phyloP scores from a whole-genome alignment of 1,140 invertebrate genomes.

The Pteromalus puparum region DNA sequence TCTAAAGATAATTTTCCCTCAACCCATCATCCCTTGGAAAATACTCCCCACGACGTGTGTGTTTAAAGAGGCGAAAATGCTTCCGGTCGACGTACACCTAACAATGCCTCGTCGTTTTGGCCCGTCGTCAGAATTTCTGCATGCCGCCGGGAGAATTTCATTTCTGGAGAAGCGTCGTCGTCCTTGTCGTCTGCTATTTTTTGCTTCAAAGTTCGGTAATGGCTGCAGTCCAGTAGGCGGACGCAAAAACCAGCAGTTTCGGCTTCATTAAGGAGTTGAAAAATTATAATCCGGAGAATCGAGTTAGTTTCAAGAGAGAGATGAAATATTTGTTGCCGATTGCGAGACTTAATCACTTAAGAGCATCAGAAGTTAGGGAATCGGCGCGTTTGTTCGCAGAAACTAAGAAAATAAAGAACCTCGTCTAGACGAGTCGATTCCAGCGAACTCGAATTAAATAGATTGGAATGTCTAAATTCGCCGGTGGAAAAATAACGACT shows the following conservation, averaged over 20 bases:
- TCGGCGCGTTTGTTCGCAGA: background rate
- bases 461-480: conserved; percentile 47
- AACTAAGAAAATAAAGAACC: background rate
- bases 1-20: background rate
- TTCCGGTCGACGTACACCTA: conserved; percentile 44
- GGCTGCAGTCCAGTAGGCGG: background rate
- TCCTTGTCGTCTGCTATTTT: background rate
- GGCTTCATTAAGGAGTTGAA: background rate
- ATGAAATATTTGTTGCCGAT: background rate
- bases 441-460: conserved; percentile 45
- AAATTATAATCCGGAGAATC: background rate
- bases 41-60: conserved; percentile 29
- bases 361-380: background rate
- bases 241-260: background rate
- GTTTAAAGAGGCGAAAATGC: conserved; percentile 63
- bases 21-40: conserved; percentile 20
- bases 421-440: conserved; percentile 6
- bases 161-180: conserved; percentile 1
- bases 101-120: conserved; percentile 46
- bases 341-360: background rate
- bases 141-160: conserved; percentile 24
- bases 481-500: conserved; percentile 42
- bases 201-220: background rate
- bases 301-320: background rate
- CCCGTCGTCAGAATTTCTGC: conserved; percentile 39